Base-by-base conservation (phyloP, 2,888 invertebrate species). In the Conistra vaccinii region DNA sequence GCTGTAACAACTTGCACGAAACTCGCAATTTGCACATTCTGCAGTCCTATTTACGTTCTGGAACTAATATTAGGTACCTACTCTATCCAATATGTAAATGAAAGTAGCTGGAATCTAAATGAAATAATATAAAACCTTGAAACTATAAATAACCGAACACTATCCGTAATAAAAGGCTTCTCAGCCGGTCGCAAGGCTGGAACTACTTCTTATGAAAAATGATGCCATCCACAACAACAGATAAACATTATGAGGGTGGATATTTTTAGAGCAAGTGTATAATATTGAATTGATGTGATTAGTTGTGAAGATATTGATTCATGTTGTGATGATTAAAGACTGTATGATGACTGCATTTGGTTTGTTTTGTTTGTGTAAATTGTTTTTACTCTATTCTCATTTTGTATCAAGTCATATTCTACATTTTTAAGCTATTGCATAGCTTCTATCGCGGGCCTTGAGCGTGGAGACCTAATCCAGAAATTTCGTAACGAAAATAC, bases 101-200 rank as follows among this genome's bases (percentile, higher is more conserved):
- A 58, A 74, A 67, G 61, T 62, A 73, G 60, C 55, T 45, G 63
- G 71, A 65, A 70, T 73, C 35, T 73, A 29, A 76, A 80, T 55
- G 48, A 80, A 79, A 79, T 69, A n/a, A 62, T 75, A 62, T 74
- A 72, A 84, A 85, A 76, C 89, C 87, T 85, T 87, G 88, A 79
- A 85, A 80, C 83, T 89, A 90, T 89, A 88, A 89, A 89, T 88
- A 90, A 68, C 70, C 65, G 77, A 85, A 76, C 77, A 73, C 82
- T 86, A 79, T 85, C 75, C 61, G 70, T 71, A 81, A 85, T 85
- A 87, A 90, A 90, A 84, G 91, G 91, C 87, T 91, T 92, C 91
- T 91, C 81, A 91, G 90, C 88, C 87, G 78, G 76, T 78, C 79
- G 60, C 88, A 89, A 91, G 92, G 90, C 77, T 87, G 72, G 71